Evolutionary conservation across 2,888 invertebrate genomes (phyloP).

Genomic region (Eupelmus urozonus): DNA sequence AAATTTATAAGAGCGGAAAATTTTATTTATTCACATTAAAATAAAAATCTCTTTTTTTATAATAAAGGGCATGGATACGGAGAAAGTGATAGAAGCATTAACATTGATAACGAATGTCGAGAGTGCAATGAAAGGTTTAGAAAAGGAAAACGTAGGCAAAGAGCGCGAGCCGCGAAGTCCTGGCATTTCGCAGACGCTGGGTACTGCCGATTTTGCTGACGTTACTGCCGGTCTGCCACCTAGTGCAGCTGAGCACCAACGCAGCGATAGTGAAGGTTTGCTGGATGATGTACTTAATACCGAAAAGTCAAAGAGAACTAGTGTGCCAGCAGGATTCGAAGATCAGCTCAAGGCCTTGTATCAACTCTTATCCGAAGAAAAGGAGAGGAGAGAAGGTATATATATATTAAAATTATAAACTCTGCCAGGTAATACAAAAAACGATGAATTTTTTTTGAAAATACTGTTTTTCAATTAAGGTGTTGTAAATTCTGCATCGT

Average conservation of each 20-base stretch:
- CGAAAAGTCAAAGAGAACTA: slow-evolving; percentile 62
- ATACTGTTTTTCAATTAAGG: neutral
- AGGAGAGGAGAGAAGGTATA: slow-evolving; percentile 33
- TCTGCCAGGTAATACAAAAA: too few relatives aligned
- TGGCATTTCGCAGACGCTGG: neutral
- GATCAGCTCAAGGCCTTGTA: slow-evolving; percentile 62
- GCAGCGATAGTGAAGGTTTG: slow-evolving; percentile 52
- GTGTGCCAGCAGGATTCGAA: slow-evolving; percentile 61
- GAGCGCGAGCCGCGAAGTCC: neutral
- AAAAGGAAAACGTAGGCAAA: slow-evolving; percentile 33
- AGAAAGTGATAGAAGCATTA: slow-evolving; percentile 64
- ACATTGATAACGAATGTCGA: slow-evolving; percentile 64
- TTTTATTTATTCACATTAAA: too few relatives aligned
- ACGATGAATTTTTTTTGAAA: neutral
- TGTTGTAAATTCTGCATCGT: neutral
- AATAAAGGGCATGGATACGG: slow-evolving; percentile 60
- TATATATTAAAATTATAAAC: neutral
- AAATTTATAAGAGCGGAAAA: too few relatives aligned
- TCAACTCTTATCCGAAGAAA: slow-evolving; percentile 59
- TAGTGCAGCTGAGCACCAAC: neutral
- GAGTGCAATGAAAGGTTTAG: slow-evolving; percentile 59
- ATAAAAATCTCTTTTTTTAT: too few relatives aligned
- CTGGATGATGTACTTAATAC: slow-evolving; percentile 63
- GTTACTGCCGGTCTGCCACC: slow-evolving; percentile 25
- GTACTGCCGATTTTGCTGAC: slow-evolving; percentile 26